A percentile compares a stretch with the other conserved stretches of the same genome.
phyloP scores from a whole-genome alignment of 2,113 vertebrate genomes.

The Corynorhinus townsendii region DNA sequence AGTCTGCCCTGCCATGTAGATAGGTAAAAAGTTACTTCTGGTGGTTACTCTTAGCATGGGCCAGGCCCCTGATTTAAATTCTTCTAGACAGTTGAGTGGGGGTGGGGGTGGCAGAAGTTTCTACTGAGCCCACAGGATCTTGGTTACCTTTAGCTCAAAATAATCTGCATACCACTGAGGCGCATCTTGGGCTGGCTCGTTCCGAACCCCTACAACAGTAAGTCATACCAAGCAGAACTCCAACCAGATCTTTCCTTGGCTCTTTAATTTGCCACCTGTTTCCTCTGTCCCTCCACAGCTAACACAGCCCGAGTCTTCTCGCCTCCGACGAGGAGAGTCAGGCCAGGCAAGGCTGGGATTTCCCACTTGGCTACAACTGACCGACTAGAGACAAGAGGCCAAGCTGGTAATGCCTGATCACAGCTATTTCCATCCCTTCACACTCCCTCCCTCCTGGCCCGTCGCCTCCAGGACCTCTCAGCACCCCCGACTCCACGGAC shows the following conservation, averaged over 20 bases:
- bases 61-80: not conserved
- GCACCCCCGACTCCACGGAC: no score
- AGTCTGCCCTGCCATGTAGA: not conserved
- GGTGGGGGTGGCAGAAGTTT: not conserved
- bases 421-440: rapidly evolving
- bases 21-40: not conserved
- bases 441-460: rapidly evolving
- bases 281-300: not conserved
- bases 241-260: not conserved
- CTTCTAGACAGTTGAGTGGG: not conserved
- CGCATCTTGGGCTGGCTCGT: not conserved
- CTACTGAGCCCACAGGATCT: not conserved
- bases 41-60: not conserved
- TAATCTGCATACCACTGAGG: not conserved
- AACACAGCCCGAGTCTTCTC: not conserved
- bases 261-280: not conserved
- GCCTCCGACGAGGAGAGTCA: not conserved
- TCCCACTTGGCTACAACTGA: not conserved
- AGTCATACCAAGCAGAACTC: not conserved
- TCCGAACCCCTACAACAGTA: no score
- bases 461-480: not conserved
- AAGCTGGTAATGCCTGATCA: not conserved
- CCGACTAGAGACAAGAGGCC: not conserved
- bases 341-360: not conserved
- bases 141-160: not conserved